Evolutionary conservation across 2,797 vertebrate species (phyloP), one percentile per base, ranked within the genome.

Genomic region (Macroramphosus scolopax): DNA sequence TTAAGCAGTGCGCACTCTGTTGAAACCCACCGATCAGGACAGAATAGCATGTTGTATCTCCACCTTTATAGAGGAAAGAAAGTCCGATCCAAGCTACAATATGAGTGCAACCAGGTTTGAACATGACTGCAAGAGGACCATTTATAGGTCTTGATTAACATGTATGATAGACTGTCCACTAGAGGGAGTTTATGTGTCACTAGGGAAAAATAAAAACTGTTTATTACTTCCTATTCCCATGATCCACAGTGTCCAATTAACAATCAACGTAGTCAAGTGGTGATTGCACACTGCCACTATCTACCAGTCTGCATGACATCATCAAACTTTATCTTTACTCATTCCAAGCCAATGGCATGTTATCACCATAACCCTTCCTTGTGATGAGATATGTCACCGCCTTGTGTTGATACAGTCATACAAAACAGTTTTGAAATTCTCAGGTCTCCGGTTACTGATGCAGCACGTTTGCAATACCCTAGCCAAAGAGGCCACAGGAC

Each of bases 401-500:
- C 4, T 57, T 38, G 30, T 36, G 46, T 66, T 12, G 22, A 43
- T 13, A 15, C 16, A 13, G 17, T 47, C 30, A 12, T 2, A 24
- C 17, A 51, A 34, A 71, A 56, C 48, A 15, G 11, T n/a, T 28
- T 16, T 16, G 6, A 34, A 8, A 59, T 54, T 53, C 13, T 67
- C 52, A 18, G 5, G 29, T 58, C 17, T 51, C 22, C 8, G n/a
- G 17, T 52, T 24, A 58, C 44, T 63, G 51, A 63, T 36, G 5
- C 51, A 40, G 60, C 60, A 53, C 18, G 43, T 79, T 75, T 54
- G 52, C 20, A 53, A 34, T 46, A 51, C 48, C 60, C 13, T n/a
- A 39, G 29, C 61, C 40, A 61, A 55, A 42, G 51, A 78, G 71
- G 64, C 66, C 61, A 57, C 35, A 53, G 64, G 72, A 52, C 63